Conservation (phyloP, 1,140 invertebrate species). For the Samia ricini region DNA sequence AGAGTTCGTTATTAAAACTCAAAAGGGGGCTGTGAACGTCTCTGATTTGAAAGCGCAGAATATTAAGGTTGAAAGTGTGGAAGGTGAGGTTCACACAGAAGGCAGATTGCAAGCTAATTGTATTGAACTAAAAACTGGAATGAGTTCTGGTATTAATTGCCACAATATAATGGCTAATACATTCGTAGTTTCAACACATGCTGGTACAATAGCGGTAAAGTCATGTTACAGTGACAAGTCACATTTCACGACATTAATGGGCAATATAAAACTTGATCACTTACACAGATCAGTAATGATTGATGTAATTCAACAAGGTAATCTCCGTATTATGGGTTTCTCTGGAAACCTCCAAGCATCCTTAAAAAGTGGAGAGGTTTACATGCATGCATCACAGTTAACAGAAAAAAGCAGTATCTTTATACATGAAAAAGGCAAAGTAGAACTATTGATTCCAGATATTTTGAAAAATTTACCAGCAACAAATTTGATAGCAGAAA, state of each 20-base stretch:
- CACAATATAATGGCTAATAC: slow-evolving; percentile 69
- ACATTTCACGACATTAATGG: slow-evolving; percentile 69
- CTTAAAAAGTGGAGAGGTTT: slow-evolving; percentile 71
- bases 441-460: slow-evolving; percentile 63
- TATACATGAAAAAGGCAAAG: slow-evolving; percentile 74
- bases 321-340: slow-evolving; percentile 69
- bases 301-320: slow-evolving; percentile 71
- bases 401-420: slow-evolving; percentile 74
- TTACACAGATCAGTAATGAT: slow-evolving; percentile 66
- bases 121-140: slow-evolving; percentile 69
- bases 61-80: slow-evolving; percentile 62
- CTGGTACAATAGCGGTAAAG: slow-evolving; percentile 63
- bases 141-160: slow-evolving; percentile 54
- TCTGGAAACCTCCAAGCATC: slow-evolving; percentile 68
- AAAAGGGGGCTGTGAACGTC: slow-evolving; percentile 60
- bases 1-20: slow-evolving; percentile 67
- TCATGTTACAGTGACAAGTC: slow-evolving; percentile 75
- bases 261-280: slow-evolving; percentile 62
- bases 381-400: slow-evolving; percentile 69
- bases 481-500: slow-evolving; percentile 72
- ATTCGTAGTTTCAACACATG: slow-evolving; percentile 61
- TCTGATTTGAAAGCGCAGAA: slow-evolving; percentile 63
- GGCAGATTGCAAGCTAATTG: slow-evolving; percentile 64
- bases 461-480: slow-evolving; percentile 66
- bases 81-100: slow-evolving; percentile 56